These are phyloP conservation scores for Napeogenes inachia DNA, from an alignment of 2,888 invertebrate species.

Conservation along the genomic window DNA sequence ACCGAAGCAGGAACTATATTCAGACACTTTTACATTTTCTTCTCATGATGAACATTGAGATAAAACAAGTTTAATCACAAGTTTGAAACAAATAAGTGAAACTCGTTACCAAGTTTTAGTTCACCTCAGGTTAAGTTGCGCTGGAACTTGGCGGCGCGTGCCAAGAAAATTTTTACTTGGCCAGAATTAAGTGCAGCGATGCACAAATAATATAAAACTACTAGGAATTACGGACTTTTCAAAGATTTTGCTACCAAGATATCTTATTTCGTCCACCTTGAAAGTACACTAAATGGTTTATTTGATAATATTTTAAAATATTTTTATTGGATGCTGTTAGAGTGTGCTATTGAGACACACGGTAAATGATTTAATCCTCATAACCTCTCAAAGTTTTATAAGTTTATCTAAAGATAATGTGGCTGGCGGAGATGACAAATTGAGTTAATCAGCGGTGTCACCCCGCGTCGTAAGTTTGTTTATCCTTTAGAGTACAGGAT, in stretches of 20 bases:
- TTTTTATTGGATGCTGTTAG: too few species aligned
- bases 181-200: constrained; percentile 16
- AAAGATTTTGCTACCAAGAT: constrained; percentile 1
- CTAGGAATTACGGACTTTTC: background rate
- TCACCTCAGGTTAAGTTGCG: constrained; percentile 30
- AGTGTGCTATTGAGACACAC: too few species aligned
- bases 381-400: background rate
- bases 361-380: too few species aligned
- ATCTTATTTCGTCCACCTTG: background rate
- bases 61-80: constrained; percentile 30
- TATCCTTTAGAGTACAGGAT: background rate
- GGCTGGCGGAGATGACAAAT: constrained; percentile 16
- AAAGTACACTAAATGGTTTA: background rate
- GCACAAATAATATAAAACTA: constrained; percentile 9
- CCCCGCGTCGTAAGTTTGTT: background rate
- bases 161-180: constrained; percentile 25
- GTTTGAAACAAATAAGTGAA: constrained; percentile 34
- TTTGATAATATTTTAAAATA: too few species aligned
- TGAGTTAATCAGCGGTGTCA: constrained; percentile 14
- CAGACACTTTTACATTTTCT: background rate
- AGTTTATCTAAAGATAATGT: background rate
- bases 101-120: constrained; percentile 30
- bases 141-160: constrained; percentile 23
- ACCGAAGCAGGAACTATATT: background rate
- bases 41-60: constrained; percentile 18